Percentiles rank a stretch among this genome's conserved stretches.
These are phyloP conservation scores for Betta splendens DNA, from an alignment of 2,797 vertebrate species.

Conservation along the genomic window DNA sequence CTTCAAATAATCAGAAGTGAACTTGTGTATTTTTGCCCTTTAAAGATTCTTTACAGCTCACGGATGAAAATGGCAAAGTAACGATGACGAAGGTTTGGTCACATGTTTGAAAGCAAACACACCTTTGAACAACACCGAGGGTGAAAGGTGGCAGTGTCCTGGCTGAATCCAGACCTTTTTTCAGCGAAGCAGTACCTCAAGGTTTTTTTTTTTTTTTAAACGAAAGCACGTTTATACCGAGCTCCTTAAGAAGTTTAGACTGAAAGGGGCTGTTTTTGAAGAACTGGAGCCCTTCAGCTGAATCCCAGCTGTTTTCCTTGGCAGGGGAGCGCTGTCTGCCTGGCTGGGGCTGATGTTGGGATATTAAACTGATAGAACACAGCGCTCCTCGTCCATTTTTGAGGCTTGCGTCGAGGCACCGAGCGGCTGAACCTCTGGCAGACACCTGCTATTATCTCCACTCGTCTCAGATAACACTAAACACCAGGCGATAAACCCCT, in stretches of 20 bases:
- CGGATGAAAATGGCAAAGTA: constrained; percentile 86
- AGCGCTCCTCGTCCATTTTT: constrained; percentile 88
- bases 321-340: constrained; percentile 89
- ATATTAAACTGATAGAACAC: constrained; percentile 92
- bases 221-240: constrained; percentile 86
- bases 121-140: constrained; percentile 90
- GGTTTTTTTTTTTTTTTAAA: constrained; percentile 35
- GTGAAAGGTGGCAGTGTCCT: constrained; percentile 96
- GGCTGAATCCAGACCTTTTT: constrained; percentile 82
- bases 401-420: constrained; percentile 81
- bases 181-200: constrained; percentile 80
- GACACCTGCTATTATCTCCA: constrained; percentile 84
- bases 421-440: constrained; percentile 69
- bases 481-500: neutral
- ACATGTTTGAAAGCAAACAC: constrained; percentile 86
- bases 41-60: constrained; percentile 70
- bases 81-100: constrained; percentile 92
- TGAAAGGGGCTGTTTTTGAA: constrained; percentile 88
- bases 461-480: constrained; percentile 2
- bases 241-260: constrained; percentile 93
- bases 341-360: constrained; percentile 85
- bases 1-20: constrained; percentile 71
- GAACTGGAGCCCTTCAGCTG: constrained; percentile 85
- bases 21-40: constrained; percentile 67
- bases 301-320: constrained; percentile 94